Evolutionary conservation across 2,888 invertebrate genomes (phyloP).

Genomic region (Drosophila tripunctata): DNA sequence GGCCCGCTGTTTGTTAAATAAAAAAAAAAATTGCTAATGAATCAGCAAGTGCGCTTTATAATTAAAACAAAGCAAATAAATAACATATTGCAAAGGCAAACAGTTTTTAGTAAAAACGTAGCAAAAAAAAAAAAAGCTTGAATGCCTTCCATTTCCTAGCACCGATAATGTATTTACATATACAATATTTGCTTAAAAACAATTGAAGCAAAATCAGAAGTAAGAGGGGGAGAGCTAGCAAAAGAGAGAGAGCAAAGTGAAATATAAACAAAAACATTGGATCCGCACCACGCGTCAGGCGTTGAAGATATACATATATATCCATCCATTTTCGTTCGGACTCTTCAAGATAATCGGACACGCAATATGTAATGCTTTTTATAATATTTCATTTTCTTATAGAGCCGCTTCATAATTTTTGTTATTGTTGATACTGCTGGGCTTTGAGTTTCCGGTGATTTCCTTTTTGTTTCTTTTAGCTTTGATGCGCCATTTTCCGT

Average conservation of each 20-base stretch:
- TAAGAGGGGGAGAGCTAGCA: slow-evolving; percentile 1
- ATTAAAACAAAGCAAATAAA: slow-evolving; percentile 24
- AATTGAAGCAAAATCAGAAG: slow-evolving; percentile 8
- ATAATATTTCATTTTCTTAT: slow-evolving; percentile 2
- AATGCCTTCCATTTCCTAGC: slow-evolving; percentile 13
- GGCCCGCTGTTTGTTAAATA: background rate
- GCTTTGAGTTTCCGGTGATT: slow-evolving; percentile 52
- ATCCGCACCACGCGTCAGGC: background rate
- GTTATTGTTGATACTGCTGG: slow-evolving; percentile 40
- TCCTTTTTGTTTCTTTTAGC: slow-evolving; percentile 17
- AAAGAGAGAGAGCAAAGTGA: slow-evolving; percentile 6
- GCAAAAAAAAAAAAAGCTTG: background rate
- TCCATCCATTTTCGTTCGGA: slow-evolving; percentile 19
- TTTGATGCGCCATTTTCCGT: slow-evolving; percentile 68
- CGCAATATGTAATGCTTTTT: slow-evolving; percentile 59
- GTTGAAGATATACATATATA: too few species aligned
- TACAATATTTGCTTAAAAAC: slow-evolving; percentile 29
- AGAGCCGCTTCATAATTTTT: slow-evolving; percentile 53
- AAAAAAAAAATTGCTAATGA: background rate
- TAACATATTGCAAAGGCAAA: slow-evolving; percentile 17
- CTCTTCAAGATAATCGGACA: slow-evolving; percentile 44
- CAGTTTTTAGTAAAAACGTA: background rate
- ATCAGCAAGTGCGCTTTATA: slow-evolving; percentile 11
- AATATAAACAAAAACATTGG: slow-evolving; percentile 13
- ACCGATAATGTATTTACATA: slow-evolving; percentile 30